Conservation (phyloP, 2,113 vertebrate genomes). For the Odobenus rosmarus region DNA sequence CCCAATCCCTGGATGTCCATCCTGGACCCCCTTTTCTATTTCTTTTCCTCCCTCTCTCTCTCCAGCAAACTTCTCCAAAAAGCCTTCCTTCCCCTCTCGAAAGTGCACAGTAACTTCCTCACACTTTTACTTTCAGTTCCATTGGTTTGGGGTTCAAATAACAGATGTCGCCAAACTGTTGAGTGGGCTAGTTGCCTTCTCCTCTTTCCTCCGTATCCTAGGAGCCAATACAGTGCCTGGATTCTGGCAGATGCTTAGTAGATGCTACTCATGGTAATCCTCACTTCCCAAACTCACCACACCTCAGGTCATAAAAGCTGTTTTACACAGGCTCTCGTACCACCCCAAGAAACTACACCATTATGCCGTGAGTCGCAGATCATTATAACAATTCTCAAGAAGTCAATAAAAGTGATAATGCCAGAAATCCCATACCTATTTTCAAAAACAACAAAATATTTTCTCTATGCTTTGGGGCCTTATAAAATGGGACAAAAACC, state of each 20-base stretch:
- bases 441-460: conserved; percentile 10
- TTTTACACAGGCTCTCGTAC: not conserved
- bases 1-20: not conserved
- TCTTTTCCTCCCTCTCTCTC: not conserved
- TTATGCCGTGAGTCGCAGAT: not conserved
- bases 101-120: not conserved
- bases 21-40: not conserved
- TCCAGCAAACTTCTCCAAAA: not conserved
- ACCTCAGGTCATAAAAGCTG: not conserved
- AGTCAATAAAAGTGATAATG: not conserved
- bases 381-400: not conserved
- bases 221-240: not conserved
- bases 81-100: not conserved
- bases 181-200: not conserved
- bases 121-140: not conserved
- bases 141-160: not conserved
- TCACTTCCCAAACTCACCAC: not conserved
- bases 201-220: not conserved
- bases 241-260: not conserved
- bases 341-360: not conserved
- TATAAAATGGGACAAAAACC: not conserved
- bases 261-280: not conserved
- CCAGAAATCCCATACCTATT: not conserved
- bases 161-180: not conserved
- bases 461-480: not conserved